phyloP scores from a whole-genome alignment of 2,113 vertebrate species.

The Nymphicus hollandicus region DNA sequence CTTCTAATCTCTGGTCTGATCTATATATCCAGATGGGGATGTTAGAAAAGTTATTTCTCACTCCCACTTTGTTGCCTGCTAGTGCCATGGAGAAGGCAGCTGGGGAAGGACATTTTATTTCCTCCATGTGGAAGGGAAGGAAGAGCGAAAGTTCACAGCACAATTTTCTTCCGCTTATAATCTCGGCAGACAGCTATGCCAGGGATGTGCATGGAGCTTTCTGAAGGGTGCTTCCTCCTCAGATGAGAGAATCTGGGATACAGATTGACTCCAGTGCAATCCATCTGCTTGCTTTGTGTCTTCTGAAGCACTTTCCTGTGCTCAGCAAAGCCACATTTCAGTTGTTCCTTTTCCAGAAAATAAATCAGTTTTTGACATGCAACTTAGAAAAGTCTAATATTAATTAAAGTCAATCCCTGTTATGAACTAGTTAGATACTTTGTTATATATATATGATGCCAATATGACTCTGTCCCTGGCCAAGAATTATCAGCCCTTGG shows the following conservation, averaged over 20 bases:
- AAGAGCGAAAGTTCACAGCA: neutral
- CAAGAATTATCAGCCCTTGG: neutral
- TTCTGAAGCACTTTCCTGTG: neutral
- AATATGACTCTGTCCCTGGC: neutral
- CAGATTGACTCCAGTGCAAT: neutral
- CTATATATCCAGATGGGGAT: rapidly evolving
- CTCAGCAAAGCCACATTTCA: neutral
- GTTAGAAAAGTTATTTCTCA: neutral
- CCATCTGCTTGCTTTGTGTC: neutral
- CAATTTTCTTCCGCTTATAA: neutral
- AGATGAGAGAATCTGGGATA: neutral
- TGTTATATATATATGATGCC: neutral
- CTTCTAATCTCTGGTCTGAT: neutral
- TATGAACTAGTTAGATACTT: neutral
- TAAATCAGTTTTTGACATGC: neutral
- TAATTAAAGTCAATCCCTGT: neutral
- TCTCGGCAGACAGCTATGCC: neutral
- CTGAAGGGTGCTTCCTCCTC: neutral
- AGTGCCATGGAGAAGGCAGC: neutral
- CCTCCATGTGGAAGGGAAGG: neutral
- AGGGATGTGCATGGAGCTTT: neutral
- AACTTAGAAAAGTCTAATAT: neutral
- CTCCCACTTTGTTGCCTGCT: neutral
- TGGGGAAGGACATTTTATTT: neutral
- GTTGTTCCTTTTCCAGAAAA: neutral